Evolutionary conservation across 2,113 vertebrate species (phyloP), one percentile per base, ranked within the genome.

Genomic region (Ochotona princeps): DNA sequence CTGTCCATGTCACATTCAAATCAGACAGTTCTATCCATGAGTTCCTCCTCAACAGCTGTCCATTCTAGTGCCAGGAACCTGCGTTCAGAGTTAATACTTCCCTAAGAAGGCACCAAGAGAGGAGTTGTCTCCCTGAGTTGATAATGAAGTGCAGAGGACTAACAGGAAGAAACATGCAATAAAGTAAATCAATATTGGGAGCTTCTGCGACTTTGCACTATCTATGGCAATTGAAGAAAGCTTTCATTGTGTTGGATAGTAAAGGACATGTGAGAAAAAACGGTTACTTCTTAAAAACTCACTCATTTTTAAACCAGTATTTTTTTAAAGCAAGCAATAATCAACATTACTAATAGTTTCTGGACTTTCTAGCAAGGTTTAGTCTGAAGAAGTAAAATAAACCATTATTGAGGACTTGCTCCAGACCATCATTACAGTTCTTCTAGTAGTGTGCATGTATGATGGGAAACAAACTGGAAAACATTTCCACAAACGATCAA

Each of bases 1-100:
- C 14, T 75, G 72, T 90, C 44, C 25, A 32, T 17, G 38, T 47
- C 66, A 91, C 30, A 89, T 69, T 89, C 54, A 73, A 51, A 91
- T 72, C 23, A 87, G 72, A 91, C 61, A 83, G 3, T 28, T 23
- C 26, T 92, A n/a, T 76, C n/a, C 61, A 49, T 30, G n/a, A 78
- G 44, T 51, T 69, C 85, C 88, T 87, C 88, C 92, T 93, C 87
- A 87, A 95, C 89, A 94, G 87, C 89, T 97, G 96, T 72, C 70
- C 72, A 63, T 9, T 57, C 17, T 25, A 47, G 63, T 21, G 30
- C 25, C 87, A 83, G 32, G 78, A 57, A 67, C 83, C 60, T 92
- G 81, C 72, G 89, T 30, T 38, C 73, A 86, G 94, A 95, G 69
- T 84, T 78, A 83, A n/a, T 87, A 54, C 87, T 93, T 80, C 49